Evolutionary conservation across 2,888 invertebrate species (phyloP).

Genomic region (Cheilosia urbana): DNA sequence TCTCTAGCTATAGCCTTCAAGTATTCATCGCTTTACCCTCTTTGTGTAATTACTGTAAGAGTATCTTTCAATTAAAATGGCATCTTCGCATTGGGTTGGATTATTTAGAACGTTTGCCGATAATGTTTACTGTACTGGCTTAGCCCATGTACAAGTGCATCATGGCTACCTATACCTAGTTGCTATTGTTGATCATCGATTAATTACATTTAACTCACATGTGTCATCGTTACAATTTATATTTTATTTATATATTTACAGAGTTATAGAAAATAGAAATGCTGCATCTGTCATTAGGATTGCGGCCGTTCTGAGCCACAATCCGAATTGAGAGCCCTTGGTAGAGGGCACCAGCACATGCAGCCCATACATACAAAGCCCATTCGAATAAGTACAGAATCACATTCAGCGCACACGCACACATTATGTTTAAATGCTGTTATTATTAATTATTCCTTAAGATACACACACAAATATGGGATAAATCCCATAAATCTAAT

Average conservation of each 20-base stretch:
- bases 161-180: neutral
- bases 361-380: conserved; percentile 3
- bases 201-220: conserved; percentile 38
- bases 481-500: conserved; percentile 73
- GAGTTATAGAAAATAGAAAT: conserved; percentile 19
- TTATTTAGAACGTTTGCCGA: neutral
- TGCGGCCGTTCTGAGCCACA: conserved; percentile 1
- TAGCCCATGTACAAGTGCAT: neutral
- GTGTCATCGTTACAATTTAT: neutral
- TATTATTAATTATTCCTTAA: conserved; percentile 75
- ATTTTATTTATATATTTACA: conserved; percentile 58
- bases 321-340: conserved; percentile 6
- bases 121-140: neutral
- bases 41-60: conserved; percentile 5
- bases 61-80: conserved; percentile 20
- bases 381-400: neutral
- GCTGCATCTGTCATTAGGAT: conserved; percentile 21
- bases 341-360: neutral
- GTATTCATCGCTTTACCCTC: conserved; percentile 9
- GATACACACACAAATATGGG: conserved; percentile 74
- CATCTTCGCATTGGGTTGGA: conserved; percentile 6
- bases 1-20: conserved; percentile 27
- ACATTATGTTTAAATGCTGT: conserved; percentile 34
- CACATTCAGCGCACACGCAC: conserved; percentile 38
- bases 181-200: conserved; percentile 19